Evolutionary conservation across 2,888 invertebrate genomes (phyloP).

Genomic region (Hemistola chrysoprasaria): DNA sequence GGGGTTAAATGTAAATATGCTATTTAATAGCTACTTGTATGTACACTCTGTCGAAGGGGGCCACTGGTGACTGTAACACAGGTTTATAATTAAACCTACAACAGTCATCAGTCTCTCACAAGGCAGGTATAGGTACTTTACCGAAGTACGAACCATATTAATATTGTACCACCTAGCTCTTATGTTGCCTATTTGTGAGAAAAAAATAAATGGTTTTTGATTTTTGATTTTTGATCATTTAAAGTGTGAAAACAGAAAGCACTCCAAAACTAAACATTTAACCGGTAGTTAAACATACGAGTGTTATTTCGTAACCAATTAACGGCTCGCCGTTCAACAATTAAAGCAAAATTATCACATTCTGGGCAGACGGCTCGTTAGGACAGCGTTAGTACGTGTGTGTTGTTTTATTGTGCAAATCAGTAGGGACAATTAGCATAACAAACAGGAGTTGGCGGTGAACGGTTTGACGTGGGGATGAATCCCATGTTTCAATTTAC

Average conservation of each 20-base stretch:
- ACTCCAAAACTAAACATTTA: constrained; percentile 10
- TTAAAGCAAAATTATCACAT: constrained; percentile 43
- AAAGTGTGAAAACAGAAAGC: constrained; percentile 15
- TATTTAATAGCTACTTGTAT: no score
- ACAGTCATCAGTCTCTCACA: no score
- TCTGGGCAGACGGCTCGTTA: constrained; percentile 50
- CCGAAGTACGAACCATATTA: no score
- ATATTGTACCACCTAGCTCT: no score
- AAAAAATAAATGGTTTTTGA: no score
- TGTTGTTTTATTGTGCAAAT: constrained; percentile 75
- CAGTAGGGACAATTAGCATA: constrained; percentile 67
- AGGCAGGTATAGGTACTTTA: no score
- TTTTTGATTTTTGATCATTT: constrained; percentile 12
- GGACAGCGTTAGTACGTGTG: constrained; percentile 44
- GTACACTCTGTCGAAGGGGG: no score
- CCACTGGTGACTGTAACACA: no score
- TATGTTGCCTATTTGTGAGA: no score
- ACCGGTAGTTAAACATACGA: constrained; percentile 14
- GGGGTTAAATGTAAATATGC: no score
- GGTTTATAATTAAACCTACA: no score
- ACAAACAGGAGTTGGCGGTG: constrained; percentile 56
- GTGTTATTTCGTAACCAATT: constrained; percentile 20
- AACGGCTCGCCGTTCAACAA: constrained; percentile 17
- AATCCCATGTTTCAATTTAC: neutral
- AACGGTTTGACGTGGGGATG: neutral